These are phyloP conservation scores for Erinaceus europaeus DNA, from an alignment of 2,113 vertebrate genomes.

Conservation along the genomic window DNA sequence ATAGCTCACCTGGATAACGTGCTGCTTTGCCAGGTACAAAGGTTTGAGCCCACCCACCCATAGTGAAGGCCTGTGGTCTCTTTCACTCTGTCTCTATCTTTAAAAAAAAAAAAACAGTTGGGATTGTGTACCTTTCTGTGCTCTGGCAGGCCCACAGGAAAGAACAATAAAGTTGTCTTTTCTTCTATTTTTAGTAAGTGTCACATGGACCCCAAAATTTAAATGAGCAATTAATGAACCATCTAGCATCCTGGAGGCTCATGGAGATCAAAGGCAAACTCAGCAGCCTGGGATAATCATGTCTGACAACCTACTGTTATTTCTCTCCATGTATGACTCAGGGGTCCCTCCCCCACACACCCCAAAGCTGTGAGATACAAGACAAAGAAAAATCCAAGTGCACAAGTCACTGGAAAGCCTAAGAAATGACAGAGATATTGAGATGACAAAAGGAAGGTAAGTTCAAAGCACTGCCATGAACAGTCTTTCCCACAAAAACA, in stretches of 20 bases:
- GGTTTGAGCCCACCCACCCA: too few species aligned
- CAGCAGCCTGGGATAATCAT: constrained; percentile 52
- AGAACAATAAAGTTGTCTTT: constrained; percentile 19
- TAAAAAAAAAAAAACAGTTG: too few species aligned
- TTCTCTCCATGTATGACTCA: constrained; percentile 27
- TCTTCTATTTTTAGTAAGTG: constrained; percentile 62
- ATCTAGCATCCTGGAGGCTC: constrained; percentile 64
- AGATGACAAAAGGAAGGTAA: not conserved
- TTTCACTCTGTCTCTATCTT: too few species aligned
- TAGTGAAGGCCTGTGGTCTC: too few species aligned
- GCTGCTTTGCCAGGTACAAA: too few species aligned
- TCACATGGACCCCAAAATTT: constrained; percentile 55
- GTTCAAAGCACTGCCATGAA: not conserved
- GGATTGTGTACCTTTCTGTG: constrained; percentile 55
- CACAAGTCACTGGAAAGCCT: not conserved
- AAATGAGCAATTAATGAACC: constrained; percentile 65
- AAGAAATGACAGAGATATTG: not conserved
- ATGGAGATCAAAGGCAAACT: constrained; percentile 56
- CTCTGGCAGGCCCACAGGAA: constrained; percentile 54
- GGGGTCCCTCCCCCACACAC: not conserved
- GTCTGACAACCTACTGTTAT: constrained; percentile 42
- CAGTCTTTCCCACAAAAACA: constrained; percentile 1
- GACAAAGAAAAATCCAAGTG: not conserved
- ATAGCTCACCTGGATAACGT: too few species aligned
- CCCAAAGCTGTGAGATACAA: constrained; percentile 27